These are phyloP conservation scores for Formica exsecta DNA, from an alignment of 1,140 invertebrate genomes.

Conservation along the genomic window DNA sequence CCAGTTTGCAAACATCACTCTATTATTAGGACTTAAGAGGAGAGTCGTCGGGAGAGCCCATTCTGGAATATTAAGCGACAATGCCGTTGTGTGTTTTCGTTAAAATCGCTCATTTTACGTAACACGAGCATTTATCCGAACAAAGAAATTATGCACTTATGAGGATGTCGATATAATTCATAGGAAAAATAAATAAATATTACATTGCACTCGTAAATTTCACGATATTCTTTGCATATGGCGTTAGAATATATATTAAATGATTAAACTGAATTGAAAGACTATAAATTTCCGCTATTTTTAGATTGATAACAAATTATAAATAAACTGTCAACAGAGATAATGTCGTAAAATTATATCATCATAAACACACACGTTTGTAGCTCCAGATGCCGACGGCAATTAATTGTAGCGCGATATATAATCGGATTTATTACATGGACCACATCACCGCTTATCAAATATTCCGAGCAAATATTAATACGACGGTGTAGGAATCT, in stretches of 20 bases:
- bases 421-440: slow-evolving; percentile 19
- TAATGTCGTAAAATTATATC: slow-evolving; percentile 7
- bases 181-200: background rate
- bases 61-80: slow-evolving; percentile 56
- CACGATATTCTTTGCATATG: background rate
- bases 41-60: slow-evolving; percentile 3
- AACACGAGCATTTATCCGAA: background rate
- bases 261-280: background rate
- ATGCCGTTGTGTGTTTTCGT: slow-evolving; percentile 46
- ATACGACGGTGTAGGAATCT: no score
- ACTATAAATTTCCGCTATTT: background rate
- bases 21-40: slow-evolving; percentile 23
- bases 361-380: background rate
- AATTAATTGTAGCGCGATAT: slow-evolving; percentile 22
- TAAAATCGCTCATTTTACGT: slow-evolving; percentile 29
- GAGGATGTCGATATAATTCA: background rate
- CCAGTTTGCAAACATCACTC: slow-evolving; percentile 71
- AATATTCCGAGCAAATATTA: slow-evolving; percentile 3
- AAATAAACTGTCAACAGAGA: background rate
- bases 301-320: background rate
- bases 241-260: background rate
- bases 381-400: background rate
- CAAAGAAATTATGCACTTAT: background rate
- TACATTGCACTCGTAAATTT: background rate
- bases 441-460: background rate